Percentiles rank a stretch among this genome's conserved stretches.
Evolutionary conservation across 2,797 vertebrate species (phyloP).

Genomic region (Morelia viridis): DNA sequence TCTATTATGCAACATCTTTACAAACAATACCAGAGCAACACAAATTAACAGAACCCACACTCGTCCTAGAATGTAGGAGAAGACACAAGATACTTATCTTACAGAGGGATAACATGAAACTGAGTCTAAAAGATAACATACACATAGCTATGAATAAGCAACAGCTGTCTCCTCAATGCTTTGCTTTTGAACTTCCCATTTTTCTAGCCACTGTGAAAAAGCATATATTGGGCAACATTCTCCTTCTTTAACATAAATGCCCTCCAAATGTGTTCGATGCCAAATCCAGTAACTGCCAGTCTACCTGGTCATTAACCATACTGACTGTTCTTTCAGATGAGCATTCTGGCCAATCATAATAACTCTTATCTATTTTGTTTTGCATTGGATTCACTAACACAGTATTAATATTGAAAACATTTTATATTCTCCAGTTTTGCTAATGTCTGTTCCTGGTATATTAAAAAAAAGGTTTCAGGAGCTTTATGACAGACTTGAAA

Average conservation of each 20-base stretch:
- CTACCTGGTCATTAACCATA: background rate
- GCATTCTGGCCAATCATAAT: background rate
- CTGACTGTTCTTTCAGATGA: background rate
- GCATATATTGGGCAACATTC: background rate
- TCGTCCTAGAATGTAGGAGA: background rate
- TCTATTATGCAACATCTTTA: background rate
- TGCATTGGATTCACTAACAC: background rate
- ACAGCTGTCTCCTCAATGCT: background rate
- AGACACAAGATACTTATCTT: background rate
- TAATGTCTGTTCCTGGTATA: background rate
- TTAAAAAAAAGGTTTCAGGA: constrained; percentile 13
- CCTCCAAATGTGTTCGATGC: background rate
- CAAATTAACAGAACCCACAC: background rate
- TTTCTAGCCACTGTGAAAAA: background rate
- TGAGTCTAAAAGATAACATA: background rate
- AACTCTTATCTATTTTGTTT: background rate
- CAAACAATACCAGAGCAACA: background rate
- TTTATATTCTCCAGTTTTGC: constrained; percentile 3
- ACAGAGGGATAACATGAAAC: background rate
- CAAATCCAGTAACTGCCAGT: background rate
- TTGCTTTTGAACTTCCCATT: background rate
- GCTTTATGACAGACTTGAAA: background rate
- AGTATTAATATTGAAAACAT: constrained; percentile 15
- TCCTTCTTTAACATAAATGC: background rate
- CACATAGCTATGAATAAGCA: background rate